Evolutionary conservation across 2,888 invertebrate species (phyloP), one percentile per base, ranked within the genome.

Genomic region (Lasius platythorax): DNA sequence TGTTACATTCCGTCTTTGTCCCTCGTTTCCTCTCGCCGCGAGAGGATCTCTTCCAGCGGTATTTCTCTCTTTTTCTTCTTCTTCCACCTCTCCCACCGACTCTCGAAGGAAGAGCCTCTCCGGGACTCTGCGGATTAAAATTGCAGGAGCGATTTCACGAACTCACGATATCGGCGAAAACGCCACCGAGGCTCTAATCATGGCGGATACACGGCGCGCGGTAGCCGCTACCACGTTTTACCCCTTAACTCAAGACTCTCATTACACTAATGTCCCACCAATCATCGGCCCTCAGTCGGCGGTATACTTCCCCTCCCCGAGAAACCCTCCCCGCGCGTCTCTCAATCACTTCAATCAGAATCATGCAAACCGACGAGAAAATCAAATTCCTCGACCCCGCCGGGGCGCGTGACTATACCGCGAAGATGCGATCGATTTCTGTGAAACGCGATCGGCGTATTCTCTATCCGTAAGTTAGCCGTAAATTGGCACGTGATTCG

Each of bases 191-290:
- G 91, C 93, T 92, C 93, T 93, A 93, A 93, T 93, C 92, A 92
- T 90, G 88, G 87, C 87, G 90, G 87, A 89, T 87, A 88, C 87
- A 88, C 84, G 90, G 90, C 90, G 89, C 88, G 88, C 91, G 91
- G 91, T 91, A 90, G 91, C 91, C 64, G 93, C 94, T 94, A 94
- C 94, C 88, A 91, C 90, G 91, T 94, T 90, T 91, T 94, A 94
- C 93, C 93, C 94, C 91, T 93, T 91, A 89, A 89, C 91, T 88
- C 91, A 86, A 90, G 91, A 91, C 92, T 92, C 92, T 93, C 93
- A 94, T 94, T 93, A 94, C 89, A 78, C 91, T 94, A 95, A 94
- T 94, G 93, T 93, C 92, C 92, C 93, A 76, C 90, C 92, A 93
- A 93, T 93, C 92, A 93, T 84, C 88, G 90, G 86, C 87, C 86